phyloP scores from a whole-genome alignment of 2,888 invertebrate genomes.

The Stramonita haemastoma region DNA sequence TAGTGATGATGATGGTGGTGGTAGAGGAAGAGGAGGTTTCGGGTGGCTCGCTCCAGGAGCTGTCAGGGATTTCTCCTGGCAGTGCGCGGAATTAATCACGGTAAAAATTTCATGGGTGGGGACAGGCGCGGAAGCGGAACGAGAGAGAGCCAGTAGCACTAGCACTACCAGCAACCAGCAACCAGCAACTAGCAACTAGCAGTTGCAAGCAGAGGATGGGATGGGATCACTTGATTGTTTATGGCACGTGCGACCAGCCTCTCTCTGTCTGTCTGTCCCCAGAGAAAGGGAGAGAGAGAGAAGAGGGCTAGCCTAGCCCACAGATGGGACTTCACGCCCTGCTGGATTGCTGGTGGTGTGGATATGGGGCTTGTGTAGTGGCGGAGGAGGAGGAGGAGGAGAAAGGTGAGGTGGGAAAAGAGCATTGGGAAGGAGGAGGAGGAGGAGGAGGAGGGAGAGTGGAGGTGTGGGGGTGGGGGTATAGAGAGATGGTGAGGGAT shows the following conservation, averaged over 20 bases:
- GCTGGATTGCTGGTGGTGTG: not conserved
- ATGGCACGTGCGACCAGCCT: not conserved
- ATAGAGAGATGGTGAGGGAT: too few species aligned
- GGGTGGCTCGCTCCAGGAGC: too few species aligned
- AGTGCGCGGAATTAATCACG: slow-evolving; percentile 8
- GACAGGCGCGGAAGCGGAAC: not conserved
- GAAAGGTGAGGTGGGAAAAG: too few species aligned
- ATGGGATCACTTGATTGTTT: not conserved
- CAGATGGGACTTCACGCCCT: slow-evolving; percentile 1
- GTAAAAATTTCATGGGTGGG: slow-evolving; percentile 29
- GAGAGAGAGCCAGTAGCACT: too few species aligned
- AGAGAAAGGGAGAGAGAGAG: not conserved
- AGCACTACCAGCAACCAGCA: too few species aligned
- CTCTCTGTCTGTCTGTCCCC: not conserved
- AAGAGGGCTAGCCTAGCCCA: not conserved
- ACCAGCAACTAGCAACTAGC: too few species aligned
- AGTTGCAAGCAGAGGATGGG: too few species aligned
- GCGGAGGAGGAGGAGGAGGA: not conserved
- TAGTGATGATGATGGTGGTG: not conserved
- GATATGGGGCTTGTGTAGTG: not conserved
- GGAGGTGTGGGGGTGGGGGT: too few species aligned
- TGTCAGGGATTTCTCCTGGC: too few species aligned
- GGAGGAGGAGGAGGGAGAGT: too few species aligned
- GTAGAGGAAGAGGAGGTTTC: too few species aligned
- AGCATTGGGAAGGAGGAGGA: too few species aligned